Conservation (phyloP, 2,113 vertebrate species). For the Chlamydotis undulata region DNA sequence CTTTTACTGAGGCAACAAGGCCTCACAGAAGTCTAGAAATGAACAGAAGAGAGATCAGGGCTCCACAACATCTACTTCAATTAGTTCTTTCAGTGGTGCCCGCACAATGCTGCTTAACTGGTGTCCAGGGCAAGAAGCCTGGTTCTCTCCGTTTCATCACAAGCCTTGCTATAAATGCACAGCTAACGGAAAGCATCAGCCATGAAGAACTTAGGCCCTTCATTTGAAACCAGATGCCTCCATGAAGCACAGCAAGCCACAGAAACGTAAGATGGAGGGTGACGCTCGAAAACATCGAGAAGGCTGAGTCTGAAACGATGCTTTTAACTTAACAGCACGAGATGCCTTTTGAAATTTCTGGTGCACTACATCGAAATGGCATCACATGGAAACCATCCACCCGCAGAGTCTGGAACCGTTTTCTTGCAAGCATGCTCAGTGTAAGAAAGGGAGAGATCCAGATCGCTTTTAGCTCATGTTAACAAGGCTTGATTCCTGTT, state of each 20-base stretch:
- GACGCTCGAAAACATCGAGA: not conserved
- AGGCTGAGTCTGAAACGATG: not conserved
- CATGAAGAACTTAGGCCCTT: not conserved
- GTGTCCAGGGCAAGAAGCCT: not conserved
- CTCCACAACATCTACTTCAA: not conserved
- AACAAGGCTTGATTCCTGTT: slow-evolving; percentile 15
- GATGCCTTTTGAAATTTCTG: not conserved
- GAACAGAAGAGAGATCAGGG: not conserved
- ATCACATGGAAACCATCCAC: not conserved
- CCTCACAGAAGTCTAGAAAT: not conserved
- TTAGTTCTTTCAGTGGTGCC: not conserved
- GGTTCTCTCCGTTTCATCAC: not conserved
- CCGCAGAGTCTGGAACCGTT: not conserved
- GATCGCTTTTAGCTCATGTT: not conserved
- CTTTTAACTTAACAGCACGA: not conserved
- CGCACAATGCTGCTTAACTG: not conserved
- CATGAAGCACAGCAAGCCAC: not conserved
- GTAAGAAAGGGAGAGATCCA: not conserved
- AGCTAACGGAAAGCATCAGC: not conserved
- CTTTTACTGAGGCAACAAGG: not conserved
- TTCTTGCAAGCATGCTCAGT: not conserved
- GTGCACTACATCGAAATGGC: not conserved
- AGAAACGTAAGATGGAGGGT: not conserved
- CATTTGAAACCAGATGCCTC: not conserved
- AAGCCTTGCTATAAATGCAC: not conserved